A percentile compares a stretch with the other conserved stretches of the same genome.
These are phyloP conservation scores for Casuarius casuarius DNA, from an alignment of 2,113 vertebrate species.

Conservation along the genomic window DNA sequence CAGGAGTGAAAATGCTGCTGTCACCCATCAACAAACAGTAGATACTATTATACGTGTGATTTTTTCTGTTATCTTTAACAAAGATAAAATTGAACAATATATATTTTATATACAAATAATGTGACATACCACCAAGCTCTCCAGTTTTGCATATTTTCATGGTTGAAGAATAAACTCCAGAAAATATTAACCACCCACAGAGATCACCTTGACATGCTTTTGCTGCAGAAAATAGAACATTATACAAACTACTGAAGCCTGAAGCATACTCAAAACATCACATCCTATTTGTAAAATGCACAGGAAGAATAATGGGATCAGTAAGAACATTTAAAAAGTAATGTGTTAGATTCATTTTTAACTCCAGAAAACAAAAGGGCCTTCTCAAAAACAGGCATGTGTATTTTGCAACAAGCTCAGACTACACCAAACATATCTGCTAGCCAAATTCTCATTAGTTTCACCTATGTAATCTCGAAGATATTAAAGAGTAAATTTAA, in stretches of 20 bases:
- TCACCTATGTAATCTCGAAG: background rate
- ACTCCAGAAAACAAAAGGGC: background rate
- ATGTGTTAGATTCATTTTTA: slow-evolving; percentile 23
- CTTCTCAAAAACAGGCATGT: background rate
- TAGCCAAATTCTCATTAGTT: slow-evolving; percentile 13
- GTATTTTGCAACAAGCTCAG: background rate
- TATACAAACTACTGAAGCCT: slow-evolving; percentile 74
- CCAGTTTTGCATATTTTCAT: slow-evolving; percentile 68
- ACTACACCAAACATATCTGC: background rate
- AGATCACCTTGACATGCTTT: slow-evolving; percentile 77
- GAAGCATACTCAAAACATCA: slow-evolving; percentile 77
- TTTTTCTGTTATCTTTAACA: background rate
- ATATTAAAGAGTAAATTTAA: background rate
- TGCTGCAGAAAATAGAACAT: slow-evolving; percentile 74
- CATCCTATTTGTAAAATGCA: slow-evolving; percentile 73
- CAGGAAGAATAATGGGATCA: slow-evolving; percentile 57
- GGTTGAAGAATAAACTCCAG: slow-evolving; percentile 66
- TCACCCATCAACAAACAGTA: slow-evolving; percentile 26
- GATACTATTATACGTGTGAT: background rate
- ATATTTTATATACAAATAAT: background rate
- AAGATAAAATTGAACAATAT: background rate
- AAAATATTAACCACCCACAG: slow-evolving; percentile 75
- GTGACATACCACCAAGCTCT: slow-evolving; percentile 48
- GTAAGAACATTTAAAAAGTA: slow-evolving; percentile 62
- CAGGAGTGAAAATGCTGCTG: background rate